A percentile compares a stretch with the other conserved stretches of the same genome.
These are phyloP conservation scores for Sanderia malayensis DNA, from an alignment of 30 jellyfish, hydroid and myxozoan genomes.

Conservation along the genomic window DNA sequence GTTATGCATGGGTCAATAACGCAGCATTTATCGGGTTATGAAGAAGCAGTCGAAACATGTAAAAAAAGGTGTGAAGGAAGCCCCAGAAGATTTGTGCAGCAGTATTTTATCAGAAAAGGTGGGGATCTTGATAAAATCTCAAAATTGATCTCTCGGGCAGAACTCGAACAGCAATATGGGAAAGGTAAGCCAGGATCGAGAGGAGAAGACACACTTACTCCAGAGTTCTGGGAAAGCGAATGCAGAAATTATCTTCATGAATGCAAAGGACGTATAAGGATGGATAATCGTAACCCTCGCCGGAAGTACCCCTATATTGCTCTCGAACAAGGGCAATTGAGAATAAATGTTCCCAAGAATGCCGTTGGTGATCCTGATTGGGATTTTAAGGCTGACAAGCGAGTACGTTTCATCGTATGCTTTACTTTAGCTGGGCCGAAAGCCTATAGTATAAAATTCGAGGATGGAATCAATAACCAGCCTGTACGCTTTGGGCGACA, in stretches of 20 bases:
- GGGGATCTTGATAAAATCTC: slow-evolving; percentile 9
- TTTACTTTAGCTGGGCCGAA: slow-evolving; percentile 28
- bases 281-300: not conserved
- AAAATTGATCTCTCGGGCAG: slow-evolving; percentile 9
- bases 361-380: not conserved
- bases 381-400: not conserved
- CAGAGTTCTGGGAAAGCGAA: not conserved
- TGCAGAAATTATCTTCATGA: slow-evolving; percentile 1
- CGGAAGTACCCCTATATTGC: slow-evolving; percentile 7
- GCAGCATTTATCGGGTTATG: not conserved
- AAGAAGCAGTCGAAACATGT: slow-evolving; percentile 12
- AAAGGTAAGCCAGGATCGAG: not conserved
- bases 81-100: slow-evolving; percentile 4
- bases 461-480: too few relatives aligned
- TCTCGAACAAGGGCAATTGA: slow-evolving; percentile 17
- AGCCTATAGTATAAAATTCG: slow-evolving; percentile 6
- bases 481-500: too few relatives aligned
- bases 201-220: not conserved
- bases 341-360: slow-evolving; percentile 1
- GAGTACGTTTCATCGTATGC: slow-evolving; percentile 9
- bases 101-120: not conserved
- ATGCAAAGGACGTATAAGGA: slow-evolving; percentile 7
- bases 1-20: slow-evolving; percentile 7
- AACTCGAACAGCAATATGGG: not conserved
- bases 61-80: slow-evolving; percentile 4